Conservation (phyloP, 2,113 vertebrate genomes). For the Hirundichthys speculiger region DNA sequence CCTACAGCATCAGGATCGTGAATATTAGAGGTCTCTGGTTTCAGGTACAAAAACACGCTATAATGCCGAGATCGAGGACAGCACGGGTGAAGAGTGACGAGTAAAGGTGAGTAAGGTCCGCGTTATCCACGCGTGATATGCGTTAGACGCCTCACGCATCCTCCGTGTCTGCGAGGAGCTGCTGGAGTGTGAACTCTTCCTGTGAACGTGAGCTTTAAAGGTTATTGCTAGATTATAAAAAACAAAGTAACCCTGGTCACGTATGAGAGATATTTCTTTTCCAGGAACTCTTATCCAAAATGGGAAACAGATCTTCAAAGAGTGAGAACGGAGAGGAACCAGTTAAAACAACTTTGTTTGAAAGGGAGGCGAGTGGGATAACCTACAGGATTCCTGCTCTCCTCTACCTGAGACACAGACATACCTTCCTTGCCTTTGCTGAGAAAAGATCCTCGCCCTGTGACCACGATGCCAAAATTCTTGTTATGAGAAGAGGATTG, state of each 20-base stretch:
- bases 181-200: constrained; percentile 56
- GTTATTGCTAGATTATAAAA: constrained; percentile 21
- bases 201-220: constrained; percentile 18
- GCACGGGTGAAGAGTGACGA: constrained; percentile 36
- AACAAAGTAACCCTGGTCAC: background rate
- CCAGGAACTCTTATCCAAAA: constrained; percentile 60
- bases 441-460: constrained; percentile 83
- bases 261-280: constrained; percentile 8
- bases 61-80: constrained; percentile 36
- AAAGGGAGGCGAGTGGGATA: constrained; percentile 69
- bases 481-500: constrained; percentile 88
- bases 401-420: constrained; percentile 79
- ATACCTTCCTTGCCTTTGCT: constrained; percentile 89
- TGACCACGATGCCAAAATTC: constrained; percentile 84
- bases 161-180: constrained; percentile 16
- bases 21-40: constrained; percentile 33
- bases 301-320: constrained; percentile 70
- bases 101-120: constrained; percentile 67
- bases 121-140: background rate
- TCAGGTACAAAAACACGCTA: constrained; percentile 34
- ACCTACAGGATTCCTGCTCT: constrained; percentile 92
- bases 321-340: constrained; percentile 54
- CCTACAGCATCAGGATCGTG: constrained; percentile 53
- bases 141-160: too few relatives aligned
- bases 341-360: constrained; percentile 83